phyloP scores from a whole-genome alignment of 30 jellyfish, hydroid and myxozoan species.

The Turritopsis dohrnii region DNA sequence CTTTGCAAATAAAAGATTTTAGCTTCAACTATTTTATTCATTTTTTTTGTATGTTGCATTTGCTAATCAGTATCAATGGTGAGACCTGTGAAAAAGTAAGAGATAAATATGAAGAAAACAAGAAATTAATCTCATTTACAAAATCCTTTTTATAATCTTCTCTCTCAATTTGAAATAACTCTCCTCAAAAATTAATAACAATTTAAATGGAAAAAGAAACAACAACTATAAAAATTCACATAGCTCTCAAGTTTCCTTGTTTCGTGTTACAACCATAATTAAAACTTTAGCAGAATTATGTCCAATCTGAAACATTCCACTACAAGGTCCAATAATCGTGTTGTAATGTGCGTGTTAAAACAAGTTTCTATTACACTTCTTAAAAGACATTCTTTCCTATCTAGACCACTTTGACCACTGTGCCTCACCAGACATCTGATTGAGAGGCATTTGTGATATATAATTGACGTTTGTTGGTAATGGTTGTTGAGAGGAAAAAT shows the following conservation, averaged over 20 bases:
- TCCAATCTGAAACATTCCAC: not conserved
- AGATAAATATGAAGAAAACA: no score
- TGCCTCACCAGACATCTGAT: not conserved
- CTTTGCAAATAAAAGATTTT: no score
- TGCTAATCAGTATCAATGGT: no score
- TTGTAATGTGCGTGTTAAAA: not conserved
- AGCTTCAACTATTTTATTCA: no score
- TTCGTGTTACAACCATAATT: not conserved
- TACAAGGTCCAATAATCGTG: not conserved
- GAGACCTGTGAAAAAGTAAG: no score
- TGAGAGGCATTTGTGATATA: not conserved
- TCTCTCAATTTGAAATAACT: not conserved
- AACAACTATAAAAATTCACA: no score
- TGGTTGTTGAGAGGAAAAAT: not conserved
- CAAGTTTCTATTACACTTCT: no score
- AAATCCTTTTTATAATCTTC: not conserved
- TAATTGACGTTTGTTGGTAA: not conserved
- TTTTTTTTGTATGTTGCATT: no score
- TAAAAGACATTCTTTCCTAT: not conserved
- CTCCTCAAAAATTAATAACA: no score
- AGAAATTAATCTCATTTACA: not conserved
- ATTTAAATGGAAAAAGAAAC: no score
- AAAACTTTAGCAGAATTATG: not conserved
- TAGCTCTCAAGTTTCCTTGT: no score
- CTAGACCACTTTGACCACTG: not conserved